Evolutionary conservation across 2,888 invertebrate genomes (phyloP), one percentile per base, ranked within the genome.

Genomic region (Oligia strigilis): DNA sequence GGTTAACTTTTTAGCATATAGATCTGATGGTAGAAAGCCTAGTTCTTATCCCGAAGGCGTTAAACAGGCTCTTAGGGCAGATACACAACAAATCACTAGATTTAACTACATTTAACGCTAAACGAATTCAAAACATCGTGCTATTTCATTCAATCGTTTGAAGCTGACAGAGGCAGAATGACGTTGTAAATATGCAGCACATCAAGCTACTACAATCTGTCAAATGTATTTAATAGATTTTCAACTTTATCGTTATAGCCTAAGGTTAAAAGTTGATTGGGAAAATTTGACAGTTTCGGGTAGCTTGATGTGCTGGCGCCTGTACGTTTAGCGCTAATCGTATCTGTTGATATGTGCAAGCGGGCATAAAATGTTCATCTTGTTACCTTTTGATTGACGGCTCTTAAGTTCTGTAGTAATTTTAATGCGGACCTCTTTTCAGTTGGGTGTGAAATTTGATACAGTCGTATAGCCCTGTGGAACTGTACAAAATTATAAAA

Each of bases 351-450:
- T 52, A 14, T 52, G 23, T 17, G 9, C 2, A 71, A 55, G 36
- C 19, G 8, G 9, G 0, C 23, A 14, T 29, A 65, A 36, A 40
- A 79, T 19, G 0, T 19, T n/a, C 1, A 29, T 13, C 6, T 74
- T 19, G 17, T 49, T 76, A 76, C 76, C 94, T 96, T 96, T 69
- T 93, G 90, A 85, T 94, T 96, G 2, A 96, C 94, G 1, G 94
- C 90, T 83, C 95, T 93, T 29, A 96, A 91, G 81, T 95, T 95
- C 77, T 96, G 96, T 64, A 96, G 89, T 17, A 95, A 80, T 86
- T 96, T 96, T 60, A 97, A 87, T 1, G 95, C 93, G 0, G 94
- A 93, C 58, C 96, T 91, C 84, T 97, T 96, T 74, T 96, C 96
- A 2, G 94, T 93, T 0, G 96, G 95, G 85, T 95, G 95, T 0